Conservation (phyloP, 2,888 invertebrate species). For the Apeira syringaria region DNA sequence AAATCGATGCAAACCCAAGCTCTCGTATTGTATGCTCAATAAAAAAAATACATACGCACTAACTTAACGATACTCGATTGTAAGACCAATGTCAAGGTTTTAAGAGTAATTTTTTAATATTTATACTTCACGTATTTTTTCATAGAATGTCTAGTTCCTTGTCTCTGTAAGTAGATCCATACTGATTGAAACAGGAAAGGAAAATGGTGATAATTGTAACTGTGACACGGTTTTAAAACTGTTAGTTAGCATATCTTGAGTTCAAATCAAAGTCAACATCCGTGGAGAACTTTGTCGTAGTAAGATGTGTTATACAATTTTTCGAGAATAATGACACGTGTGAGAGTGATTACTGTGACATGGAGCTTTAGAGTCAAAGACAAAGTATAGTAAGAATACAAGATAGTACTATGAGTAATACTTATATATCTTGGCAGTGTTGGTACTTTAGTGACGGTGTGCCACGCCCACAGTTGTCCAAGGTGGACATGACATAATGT, state of each 20-base stretch:
- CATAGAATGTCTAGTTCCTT: not conserved
- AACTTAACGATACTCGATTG: not conserved
- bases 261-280: not conserved
- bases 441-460: constrained; percentile 7
- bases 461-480: constrained; percentile 17
- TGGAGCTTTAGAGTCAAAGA: not conserved
- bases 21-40: not conserved
- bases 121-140: too few species aligned
- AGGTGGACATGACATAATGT: constrained; percentile 20
- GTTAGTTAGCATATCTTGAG: too few species aligned
- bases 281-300: not conserved
- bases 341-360: not conserved
- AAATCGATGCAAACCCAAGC: too few species aligned
- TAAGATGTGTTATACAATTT: not conserved
- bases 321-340: not conserved
- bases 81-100: not conserved
- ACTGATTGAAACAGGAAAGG: not conserved
- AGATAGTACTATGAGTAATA: not conserved
- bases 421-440: not conserved
- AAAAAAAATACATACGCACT: not conserved
- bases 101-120: too few species aligned
- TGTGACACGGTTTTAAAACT: not conserved
- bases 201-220: not conserved
- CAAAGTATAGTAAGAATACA: not conserved
- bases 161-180: not conserved